These are phyloP conservation scores for Choristoneura rosaceana DNA, from an alignment of 2,888 invertebrate species.

Conservation along the genomic window DNA sequence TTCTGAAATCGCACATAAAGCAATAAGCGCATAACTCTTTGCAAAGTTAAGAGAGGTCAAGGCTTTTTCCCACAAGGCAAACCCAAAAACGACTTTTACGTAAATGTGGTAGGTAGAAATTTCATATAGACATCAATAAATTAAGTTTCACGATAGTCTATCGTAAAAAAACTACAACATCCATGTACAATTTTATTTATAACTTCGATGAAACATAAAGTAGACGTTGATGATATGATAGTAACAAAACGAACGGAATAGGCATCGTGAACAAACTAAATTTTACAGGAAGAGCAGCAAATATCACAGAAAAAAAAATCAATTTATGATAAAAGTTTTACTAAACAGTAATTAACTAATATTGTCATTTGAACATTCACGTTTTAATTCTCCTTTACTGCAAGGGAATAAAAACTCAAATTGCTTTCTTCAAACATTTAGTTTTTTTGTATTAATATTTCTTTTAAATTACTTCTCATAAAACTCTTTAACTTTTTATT, in stretches of 20 bases:
- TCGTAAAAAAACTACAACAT: constrained; percentile 31
- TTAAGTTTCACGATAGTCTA: constrained; percentile 6
- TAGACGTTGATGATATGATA: constrained; percentile 50
- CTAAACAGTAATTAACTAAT: constrained; percentile 27
- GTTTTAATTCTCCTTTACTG: background rate
- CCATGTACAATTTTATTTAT: constrained; percentile 38
- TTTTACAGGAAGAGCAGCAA: constrained; percentile 65
- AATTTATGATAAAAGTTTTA: constrained; percentile 24
- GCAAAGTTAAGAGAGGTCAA: constrained; percentile 33
- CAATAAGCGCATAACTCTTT: constrained; percentile 12
- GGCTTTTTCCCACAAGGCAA: constrained; percentile 24
- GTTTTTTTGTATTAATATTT: no score
- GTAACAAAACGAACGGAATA: constrained; percentile 67
- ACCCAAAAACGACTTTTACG: constrained; percentile 21
- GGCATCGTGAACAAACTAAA: constrained; percentile 56
- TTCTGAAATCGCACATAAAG: constrained; percentile 6
- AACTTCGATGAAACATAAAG: constrained; percentile 34
- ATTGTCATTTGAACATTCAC: constrained; percentile 38
- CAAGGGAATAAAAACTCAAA: background rate
- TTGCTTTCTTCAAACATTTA: background rate
- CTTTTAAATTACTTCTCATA: no score
- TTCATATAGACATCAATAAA: constrained; percentile 20
- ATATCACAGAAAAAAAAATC: constrained; percentile 74
- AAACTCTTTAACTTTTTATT: no score
- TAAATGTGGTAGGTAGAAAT: constrained; percentile 9